phyloP scores from a whole-genome alignment of 2,113 vertebrate species.

The Hippotragus niger region DNA sequence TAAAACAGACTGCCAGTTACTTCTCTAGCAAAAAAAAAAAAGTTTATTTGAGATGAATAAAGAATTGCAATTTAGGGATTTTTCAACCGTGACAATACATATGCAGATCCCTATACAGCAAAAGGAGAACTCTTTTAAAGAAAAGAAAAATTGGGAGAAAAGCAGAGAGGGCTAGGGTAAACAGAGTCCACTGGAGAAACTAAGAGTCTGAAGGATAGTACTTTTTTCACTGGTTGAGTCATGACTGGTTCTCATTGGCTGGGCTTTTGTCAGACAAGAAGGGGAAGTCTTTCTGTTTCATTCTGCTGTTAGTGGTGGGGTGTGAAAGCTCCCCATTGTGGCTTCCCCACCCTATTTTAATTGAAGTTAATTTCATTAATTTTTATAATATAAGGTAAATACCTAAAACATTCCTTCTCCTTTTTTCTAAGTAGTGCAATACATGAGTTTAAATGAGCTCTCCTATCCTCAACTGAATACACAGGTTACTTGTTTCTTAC shows the following conservation, averaged over 20 bases:
- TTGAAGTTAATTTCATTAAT: neutral
- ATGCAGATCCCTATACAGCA: rapidly evolving
- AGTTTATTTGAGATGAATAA: neutral
- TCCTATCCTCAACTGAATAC: neutral
- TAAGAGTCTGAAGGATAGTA: neutral
- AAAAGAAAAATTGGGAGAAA: neutral
- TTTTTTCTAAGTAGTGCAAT: neutral
- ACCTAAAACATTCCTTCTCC: neutral
- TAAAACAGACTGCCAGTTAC: neutral
- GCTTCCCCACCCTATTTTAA: neutral
- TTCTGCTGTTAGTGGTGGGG: neutral
- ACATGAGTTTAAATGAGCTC: neutral
- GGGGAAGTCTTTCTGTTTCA: neutral
- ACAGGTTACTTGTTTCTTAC: neutral
- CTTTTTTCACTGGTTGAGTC: neutral
- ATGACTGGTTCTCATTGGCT: neutral
- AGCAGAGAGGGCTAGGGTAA: neutral
- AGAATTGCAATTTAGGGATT: neutral
- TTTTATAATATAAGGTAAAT: neutral
- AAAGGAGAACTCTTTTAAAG: neutral
- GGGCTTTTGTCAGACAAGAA: neutral
- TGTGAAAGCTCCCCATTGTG: neutral
- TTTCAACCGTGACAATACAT: neutral
- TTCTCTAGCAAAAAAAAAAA: neutral
- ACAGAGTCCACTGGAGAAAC: neutral